phyloP scores from a whole-genome alignment of 2,888 invertebrate genomes.

The Drosophila mimetica region DNA sequence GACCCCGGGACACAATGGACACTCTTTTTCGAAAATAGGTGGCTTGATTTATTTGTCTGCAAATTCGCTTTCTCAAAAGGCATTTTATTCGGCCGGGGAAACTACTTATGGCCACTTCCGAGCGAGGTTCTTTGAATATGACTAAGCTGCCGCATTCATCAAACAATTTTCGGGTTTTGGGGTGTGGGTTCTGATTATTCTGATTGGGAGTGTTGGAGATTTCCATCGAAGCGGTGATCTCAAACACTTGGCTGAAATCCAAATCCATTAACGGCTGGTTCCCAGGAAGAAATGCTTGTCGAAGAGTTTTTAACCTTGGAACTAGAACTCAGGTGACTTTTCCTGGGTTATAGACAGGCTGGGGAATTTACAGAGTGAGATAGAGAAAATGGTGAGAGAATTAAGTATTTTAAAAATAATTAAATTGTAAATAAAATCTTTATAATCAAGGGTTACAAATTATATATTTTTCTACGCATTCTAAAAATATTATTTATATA shows the following conservation, averaged over 20 bases:
- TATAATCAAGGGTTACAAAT: no score
- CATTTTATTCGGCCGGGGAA: conserved; percentile 53
- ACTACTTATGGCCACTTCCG: conserved; percentile 67
- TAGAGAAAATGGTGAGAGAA: neutral
- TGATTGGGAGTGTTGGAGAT: conserved; percentile 2
- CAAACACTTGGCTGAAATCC: conserved; percentile 8
- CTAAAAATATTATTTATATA: neutral
- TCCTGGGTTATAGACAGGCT: conserved; percentile 6
- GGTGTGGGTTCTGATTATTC: conserved; percentile 25
- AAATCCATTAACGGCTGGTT: conserved; percentile 6
- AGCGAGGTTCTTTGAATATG: conserved; percentile 62
- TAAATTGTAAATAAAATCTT: no score
- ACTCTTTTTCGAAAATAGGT: conserved; percentile 74
- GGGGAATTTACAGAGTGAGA: neutral
- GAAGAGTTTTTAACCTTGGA: neutral
- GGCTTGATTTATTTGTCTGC: conserved; percentile 83
- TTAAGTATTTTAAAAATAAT: no score
- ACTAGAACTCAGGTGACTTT: conserved; percentile 5
- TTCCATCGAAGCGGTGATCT: conserved; percentile 20
- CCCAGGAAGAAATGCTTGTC: conserved; percentile 4
- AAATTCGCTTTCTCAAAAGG: conserved; percentile 78
- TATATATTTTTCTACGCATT: no score
- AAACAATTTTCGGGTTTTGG: conserved; percentile 18
- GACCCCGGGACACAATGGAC: conserved; percentile 71
- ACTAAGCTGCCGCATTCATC: conserved; percentile 48